A percentile compares a stretch with the other conserved stretches of the same genome.
Evolutionary conservation across 2,888 invertebrate genomes (phyloP).

Genomic region (Platynereis dumerilii): DNA sequence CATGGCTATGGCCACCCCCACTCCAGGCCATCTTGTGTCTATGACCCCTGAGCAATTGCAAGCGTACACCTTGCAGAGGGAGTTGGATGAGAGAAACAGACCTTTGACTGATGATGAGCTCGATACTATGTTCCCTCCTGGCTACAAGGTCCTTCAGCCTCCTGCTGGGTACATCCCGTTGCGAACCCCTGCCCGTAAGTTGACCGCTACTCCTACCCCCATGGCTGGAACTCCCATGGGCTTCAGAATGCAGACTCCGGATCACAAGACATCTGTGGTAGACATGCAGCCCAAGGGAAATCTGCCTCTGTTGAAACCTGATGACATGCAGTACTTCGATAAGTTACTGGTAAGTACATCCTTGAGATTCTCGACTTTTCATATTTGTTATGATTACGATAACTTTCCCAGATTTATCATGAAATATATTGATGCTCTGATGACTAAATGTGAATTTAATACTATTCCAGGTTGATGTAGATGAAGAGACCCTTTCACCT

Average conservation of each 20-base stretch:
- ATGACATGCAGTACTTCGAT: slow-evolving; percentile 99
- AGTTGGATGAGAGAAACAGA: slow-evolving; percentile 97
- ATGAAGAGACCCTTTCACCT: slow-evolving; percentile 91
- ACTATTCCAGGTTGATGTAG: slow-evolving; percentile 85
- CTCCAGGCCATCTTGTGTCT: slow-evolving; percentile 90
- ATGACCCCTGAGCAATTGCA: slow-evolving; percentile 99
- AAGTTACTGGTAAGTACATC: slow-evolving; percentile 76
- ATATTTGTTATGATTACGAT: too few relatives aligned
- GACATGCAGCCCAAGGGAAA: slow-evolving; percentile 97
- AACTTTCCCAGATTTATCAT: too few relatives aligned
- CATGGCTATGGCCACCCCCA: slow-evolving; percentile 98
- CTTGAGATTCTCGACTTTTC: not conserved
- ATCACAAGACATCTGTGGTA: slow-evolving; percentile 72
- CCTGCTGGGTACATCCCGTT: slow-evolving; percentile 96
- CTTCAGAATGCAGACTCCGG: slow-evolving; percentile 64
- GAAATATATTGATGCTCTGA: not conserved
- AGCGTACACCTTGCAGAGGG: slow-evolving; percentile 97
- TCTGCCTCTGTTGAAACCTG: slow-evolving; percentile 98
- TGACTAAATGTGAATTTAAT: not conserved
- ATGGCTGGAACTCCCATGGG: slow-evolving; percentile 68
- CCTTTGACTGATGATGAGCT: slow-evolving; percentile 97
- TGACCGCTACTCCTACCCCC: slow-evolving; percentile 98
- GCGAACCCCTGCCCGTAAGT: slow-evolving; percentile 94
- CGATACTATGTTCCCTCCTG: slow-evolving; percentile 96
- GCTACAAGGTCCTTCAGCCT: slow-evolving; percentile 91